Evolutionary conservation across 37 sponge, comb jelly and placozoan genomes (phyloP).

Genomic region (Spongilla lacustris): DNA sequence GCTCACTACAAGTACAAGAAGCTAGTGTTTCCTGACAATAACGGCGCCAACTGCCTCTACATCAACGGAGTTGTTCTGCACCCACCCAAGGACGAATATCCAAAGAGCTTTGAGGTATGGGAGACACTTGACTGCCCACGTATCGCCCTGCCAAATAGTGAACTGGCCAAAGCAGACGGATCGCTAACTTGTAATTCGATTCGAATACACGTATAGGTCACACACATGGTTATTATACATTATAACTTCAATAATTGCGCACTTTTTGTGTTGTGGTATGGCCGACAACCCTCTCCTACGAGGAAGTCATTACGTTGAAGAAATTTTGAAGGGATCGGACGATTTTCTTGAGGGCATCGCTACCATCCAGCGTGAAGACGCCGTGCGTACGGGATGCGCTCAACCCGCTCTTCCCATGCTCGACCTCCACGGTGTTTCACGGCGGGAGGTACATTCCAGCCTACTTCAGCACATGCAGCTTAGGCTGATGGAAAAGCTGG

Average conservation of each 20-base stretch:
- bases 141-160: constrained; percentile 53
- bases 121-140: constrained; percentile 60
- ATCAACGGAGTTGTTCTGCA: constrained; percentile 75
- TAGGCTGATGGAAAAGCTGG: constrained; percentile 55
- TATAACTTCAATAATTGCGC: neutral
- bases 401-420: constrained; percentile 88
- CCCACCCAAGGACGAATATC: constrained; percentile 54
- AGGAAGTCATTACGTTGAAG: constrained; percentile 22
- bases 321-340: constrained; percentile 37
- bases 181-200: constrained; percentile 78
- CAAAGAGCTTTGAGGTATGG: constrained; percentile 59
- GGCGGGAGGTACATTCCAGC: constrained; percentile 69
- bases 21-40: constrained; percentile 63
- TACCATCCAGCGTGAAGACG: constrained; percentile 69
- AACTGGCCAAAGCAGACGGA: constrained; percentile 79
- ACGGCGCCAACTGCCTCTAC: constrained; percentile 80
- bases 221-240: no score
- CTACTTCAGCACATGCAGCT: constrained; percentile 64
- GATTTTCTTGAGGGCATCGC: constrained; percentile 70
- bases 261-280: neutral
- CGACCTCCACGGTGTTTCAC: constrained; percentile 81
- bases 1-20: constrained; percentile 61
- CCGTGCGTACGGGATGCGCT: constrained; percentile 60
- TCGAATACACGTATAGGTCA: constrained; percentile 22
- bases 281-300: neutral